phyloP scores from a whole-genome alignment of 2,113 vertebrate species.

The Panthera tigris region DNA sequence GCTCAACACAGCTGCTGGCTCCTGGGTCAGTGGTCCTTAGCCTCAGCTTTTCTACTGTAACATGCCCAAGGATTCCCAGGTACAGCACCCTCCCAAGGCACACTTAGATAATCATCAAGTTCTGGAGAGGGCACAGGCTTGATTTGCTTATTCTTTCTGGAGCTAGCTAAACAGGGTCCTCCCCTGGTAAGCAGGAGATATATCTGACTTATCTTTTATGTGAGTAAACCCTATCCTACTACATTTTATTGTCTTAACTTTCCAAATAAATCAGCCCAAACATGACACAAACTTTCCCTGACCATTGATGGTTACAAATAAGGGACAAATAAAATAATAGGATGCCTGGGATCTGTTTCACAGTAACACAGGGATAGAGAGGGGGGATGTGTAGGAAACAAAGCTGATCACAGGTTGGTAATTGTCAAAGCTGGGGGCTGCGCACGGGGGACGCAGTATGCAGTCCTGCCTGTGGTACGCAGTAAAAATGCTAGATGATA shows the following conservation, averaged over 20 bases:
- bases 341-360: not conserved
- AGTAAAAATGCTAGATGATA: not conserved
- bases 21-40: not conserved
- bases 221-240: not conserved
- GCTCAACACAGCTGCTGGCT: not conserved
- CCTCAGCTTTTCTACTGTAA: not conserved
- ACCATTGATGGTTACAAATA: not conserved
- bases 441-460: not conserved
- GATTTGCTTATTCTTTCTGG: not conserved
- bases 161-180: not conserved
- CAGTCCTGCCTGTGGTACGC: not conserved
- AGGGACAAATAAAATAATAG: not conserved
- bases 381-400: not conserved
- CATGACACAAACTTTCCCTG: not conserved
- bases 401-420: not conserved
- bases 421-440: not conserved
- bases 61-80: not conserved
- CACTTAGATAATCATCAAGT: not conserved
- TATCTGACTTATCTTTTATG: not conserved
- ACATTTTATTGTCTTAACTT: not conserved
- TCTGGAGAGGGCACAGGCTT: not conserved
- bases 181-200: not conserved
- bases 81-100: not conserved
- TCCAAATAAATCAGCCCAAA: not conserved
- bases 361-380: not conserved